Evolutionary conservation across 2,797 vertebrate genomes (phyloP), one percentile per base, ranked within the genome.

Genomic region (Anguilla anguilla): DNA sequence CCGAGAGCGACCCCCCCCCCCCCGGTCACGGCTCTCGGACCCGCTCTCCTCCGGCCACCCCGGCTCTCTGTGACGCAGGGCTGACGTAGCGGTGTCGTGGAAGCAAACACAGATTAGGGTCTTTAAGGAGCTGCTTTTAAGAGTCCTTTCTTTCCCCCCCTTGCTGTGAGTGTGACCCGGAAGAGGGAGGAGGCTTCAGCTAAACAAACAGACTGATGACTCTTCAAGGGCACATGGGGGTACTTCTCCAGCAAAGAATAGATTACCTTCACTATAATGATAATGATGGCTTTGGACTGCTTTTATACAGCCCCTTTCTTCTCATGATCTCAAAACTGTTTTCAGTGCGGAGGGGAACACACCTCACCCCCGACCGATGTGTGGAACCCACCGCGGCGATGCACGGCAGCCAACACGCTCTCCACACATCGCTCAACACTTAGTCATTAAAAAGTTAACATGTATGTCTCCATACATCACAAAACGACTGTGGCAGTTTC

Each of bases 181-280:
- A 88, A 85, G 86, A 91, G 91, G 88, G 90, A 55, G 89, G 91
- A 77, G 90, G 90, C 87, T 93, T 90, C 93, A 90, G 91, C 53
- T 91, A 83, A 86, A 86, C 74, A 88, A 83, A 88, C 72, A 49
- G 39, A 53, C 43, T 81, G 3, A 7, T 43, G 17, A 6, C 4
- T 79, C 74, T 43, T 79, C 11, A 43, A 79, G 35, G 74, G 17
- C 74, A 46, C 13, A 43, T 25, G 35, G 13, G 74, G 72, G 35
- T 35, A 6, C 31, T 79, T 79, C 31, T 25, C 43, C 3, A 25
- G 17, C 17, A 25, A 49, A 9, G 19, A 51, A 19, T 49, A 49
- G 17, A 81, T 25, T 49, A 46, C 22, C 19, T 11, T 49, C 3
- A 46, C 10, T 81, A 43, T 39, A 77, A 39, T 43, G 35, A 17